Evolutionary conservation across 37 sponge, comb jelly and placozoan genomes (phyloP), one percentile per base, ranked within the genome.

Genomic region (Ephydatia muelleri): DNA sequence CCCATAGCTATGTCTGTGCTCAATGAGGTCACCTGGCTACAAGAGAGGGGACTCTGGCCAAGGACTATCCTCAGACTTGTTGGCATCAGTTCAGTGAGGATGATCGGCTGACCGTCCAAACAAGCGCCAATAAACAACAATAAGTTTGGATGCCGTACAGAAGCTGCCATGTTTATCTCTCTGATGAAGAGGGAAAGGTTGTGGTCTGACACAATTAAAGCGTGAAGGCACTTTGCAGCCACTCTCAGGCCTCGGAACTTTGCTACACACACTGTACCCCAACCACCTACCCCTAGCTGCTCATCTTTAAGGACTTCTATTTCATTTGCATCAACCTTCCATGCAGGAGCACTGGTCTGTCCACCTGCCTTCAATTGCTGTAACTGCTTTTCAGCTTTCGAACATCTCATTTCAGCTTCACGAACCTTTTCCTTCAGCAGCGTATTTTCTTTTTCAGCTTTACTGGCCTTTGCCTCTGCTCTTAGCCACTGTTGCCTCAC

Each of bases 91-190:
- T 92, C 92, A 5, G 92, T 92, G 22, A 92, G 78, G 2, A 92
- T 88, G 23, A 82, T 80, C 28, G 65, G 78, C 8, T 68, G 26
- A n/a, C 73, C 71, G 0, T 28, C 75, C 8, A 81, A 36, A 5
- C 77, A 70, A 23, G 86, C 93, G 71, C 83, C 88, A 73, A 89
- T 79, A 40, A 89, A 89, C 40, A 72, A 80, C 2, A 89, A 66
- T 9, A 91, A 69, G 81, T 91, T 78, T 34, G 92, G 92, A 38
- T 91, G 92, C 3, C 92, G 72, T 21, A 83, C 39, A 38, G 34
- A 67, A 13, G 93, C 82, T 16, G 89, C 85, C 36, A 88, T 92
- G 68, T 79, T 80, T 84, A 92, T 92, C 39, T 92, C 92, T 40
- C 92, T 27, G 13, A 49, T 70, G 72, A 92, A 87, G 67, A 76